phyloP scores from a whole-genome alignment of 2,888 invertebrate species.

The Apamea anceps region DNA sequence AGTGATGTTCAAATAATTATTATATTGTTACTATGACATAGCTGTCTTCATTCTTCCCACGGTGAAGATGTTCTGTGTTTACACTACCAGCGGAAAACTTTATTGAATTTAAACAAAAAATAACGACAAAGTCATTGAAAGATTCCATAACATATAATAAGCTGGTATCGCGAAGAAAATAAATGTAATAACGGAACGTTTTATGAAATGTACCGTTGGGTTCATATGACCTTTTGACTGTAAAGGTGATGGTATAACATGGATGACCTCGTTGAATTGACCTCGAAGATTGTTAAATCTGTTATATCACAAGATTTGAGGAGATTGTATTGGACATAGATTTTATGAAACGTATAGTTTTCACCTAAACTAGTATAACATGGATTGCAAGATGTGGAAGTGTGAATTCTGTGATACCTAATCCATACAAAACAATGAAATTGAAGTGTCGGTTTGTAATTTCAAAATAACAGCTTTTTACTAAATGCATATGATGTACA shows the following conservation, averaged over 20 bases:
- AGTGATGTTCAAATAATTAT: slow-evolving; percentile 12
- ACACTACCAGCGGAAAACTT: slow-evolving; percentile 26
- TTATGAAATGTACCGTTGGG: slow-evolving; percentile 60
- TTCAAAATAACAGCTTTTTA: neutral
- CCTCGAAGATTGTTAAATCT: slow-evolving; percentile 20
- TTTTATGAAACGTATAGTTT: neutral
- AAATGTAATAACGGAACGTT: slow-evolving; percentile 64
- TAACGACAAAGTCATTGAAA: slow-evolving; percentile 39
- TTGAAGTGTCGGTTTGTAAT: neutral
- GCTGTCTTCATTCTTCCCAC: slow-evolving; percentile 33
- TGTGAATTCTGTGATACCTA: neutral
- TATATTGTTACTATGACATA: slow-evolving; percentile 6
- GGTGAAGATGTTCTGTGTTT: slow-evolving; percentile 9
- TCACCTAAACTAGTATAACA: no score
- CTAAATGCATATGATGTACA: no score
- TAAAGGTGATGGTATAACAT: slow-evolving; percentile 28
- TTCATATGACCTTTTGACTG: slow-evolving; percentile 50
- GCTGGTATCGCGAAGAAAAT: slow-evolving; percentile 50
- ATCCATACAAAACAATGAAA: neutral
- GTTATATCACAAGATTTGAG: slow-evolving; percentile 20
- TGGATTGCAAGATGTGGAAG: neutral
- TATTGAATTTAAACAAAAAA: slow-evolving; percentile 42
- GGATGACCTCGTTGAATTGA: slow-evolving; percentile 45
- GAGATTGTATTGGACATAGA: neutral
- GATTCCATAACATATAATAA: slow-evolving; percentile 47